phyloP scores from a whole-genome alignment of 2,888 invertebrate species.

The Beris morrisii region DNA sequence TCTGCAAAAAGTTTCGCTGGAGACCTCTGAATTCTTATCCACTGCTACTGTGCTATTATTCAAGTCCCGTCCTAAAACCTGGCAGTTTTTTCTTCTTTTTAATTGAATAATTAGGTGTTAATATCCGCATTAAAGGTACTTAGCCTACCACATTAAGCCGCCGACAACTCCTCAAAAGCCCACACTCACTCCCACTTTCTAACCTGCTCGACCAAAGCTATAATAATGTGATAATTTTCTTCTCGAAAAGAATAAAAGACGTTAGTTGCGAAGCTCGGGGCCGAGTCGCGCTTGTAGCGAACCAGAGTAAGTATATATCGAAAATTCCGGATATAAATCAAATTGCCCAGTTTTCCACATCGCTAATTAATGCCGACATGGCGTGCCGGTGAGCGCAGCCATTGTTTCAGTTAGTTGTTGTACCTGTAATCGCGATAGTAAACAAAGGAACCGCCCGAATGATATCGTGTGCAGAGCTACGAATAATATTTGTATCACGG shows the following conservation, averaged over 20 bases:
- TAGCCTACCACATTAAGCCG: neutral
- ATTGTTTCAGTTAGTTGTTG: conserved; percentile 18
- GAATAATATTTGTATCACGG: conserved; percentile 5
- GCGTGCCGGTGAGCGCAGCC: conserved; percentile 25
- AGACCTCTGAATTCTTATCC: no score
- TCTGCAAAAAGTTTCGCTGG: no score
- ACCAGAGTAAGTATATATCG: conserved; percentile 10
- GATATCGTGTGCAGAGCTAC: conserved; percentile 8
- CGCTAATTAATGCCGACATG: conserved; percentile 31
- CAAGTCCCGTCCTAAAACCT: no score
- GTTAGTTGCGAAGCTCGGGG: no score
- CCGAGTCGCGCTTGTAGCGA: neutral
- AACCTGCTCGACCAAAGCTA: conserved; percentile 3
- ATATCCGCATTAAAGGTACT: conserved; percentile 5
- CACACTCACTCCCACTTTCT: no score
- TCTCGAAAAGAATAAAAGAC: conserved; percentile 14
- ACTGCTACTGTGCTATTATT: no score
- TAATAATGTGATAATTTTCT: conserved; percentile 27
- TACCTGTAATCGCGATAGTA: conserved; percentile 13
- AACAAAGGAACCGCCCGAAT: conserved; percentile 22
- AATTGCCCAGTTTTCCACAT: conserved; percentile 29
- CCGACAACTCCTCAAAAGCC: no score
- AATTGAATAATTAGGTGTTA: conserved; percentile 17
- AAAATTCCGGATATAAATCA: conserved; percentile 25
- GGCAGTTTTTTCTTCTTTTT: neutral